These are phyloP conservation scores for Paramisgurnus dabryanus DNA, from an alignment of 2,113 vertebrate genomes.

Conservation along the genomic window DNA sequence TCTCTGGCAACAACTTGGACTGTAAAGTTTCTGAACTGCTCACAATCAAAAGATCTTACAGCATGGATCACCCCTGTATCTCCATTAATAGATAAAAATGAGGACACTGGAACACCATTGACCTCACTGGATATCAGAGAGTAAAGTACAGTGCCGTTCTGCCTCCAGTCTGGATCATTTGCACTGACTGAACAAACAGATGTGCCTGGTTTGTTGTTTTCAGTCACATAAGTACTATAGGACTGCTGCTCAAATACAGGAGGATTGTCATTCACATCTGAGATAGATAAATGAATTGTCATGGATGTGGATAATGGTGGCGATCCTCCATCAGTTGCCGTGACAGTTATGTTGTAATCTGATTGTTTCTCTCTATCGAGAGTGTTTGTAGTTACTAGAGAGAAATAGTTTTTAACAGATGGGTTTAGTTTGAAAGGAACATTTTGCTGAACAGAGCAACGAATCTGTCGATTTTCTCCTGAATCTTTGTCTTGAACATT, in stretches of 20 bases:
- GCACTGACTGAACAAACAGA: slow-evolving; percentile 52
- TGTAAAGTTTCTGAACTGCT: slow-evolving; percentile 51
- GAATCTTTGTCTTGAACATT: slow-evolving; percentile 53
- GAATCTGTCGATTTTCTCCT: slow-evolving; percentile 47
- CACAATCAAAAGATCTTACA: slow-evolving; percentile 56
- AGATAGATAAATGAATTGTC: slow-evolving; percentile 24
- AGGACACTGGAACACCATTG: slow-evolving; percentile 42
- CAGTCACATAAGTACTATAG: slow-evolving; percentile 48
- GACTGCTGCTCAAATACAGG: slow-evolving; percentile 50
- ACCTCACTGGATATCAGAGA: slow-evolving; percentile 52
- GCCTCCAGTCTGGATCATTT: slow-evolving; percentile 58
- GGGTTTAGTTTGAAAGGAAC: slow-evolving; percentile 68
- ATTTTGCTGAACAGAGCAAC: slow-evolving; percentile 49
- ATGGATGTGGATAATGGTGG: slow-evolving; percentile 45
- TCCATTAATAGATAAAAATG: slow-evolving; percentile 51
- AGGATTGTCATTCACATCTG: slow-evolving; percentile 50
- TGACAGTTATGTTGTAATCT: slow-evolving; percentile 53
- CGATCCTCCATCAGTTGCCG: slow-evolving; percentile 42
- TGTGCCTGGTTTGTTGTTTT: slow-evolving; percentile 54
- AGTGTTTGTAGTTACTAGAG: slow-evolving; percentile 33
- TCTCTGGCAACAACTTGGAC: slow-evolving; percentile 55
- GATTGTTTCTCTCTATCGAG: slow-evolving; percentile 40
- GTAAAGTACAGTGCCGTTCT: slow-evolving; percentile 58
- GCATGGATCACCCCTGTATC: slow-evolving; percentile 54
- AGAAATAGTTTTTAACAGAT: slow-evolving; percentile 53